These are phyloP conservation scores for Eremobia ochroleuca DNA, from an alignment of 2,888 invertebrate species.

Conservation along the genomic window DNA sequence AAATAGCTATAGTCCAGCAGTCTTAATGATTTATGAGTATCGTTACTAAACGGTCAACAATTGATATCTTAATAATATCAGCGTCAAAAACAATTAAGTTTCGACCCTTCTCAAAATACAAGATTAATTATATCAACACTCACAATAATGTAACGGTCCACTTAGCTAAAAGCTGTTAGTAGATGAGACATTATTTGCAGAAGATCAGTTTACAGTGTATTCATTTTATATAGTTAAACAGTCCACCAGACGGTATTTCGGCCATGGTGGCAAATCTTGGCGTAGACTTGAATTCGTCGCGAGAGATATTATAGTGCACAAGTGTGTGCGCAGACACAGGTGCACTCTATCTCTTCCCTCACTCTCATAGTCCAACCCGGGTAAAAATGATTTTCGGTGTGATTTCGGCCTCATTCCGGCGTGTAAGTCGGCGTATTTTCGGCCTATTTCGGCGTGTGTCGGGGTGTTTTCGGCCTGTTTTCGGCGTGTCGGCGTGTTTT, in stretches of 20 bases:
- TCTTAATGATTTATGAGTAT: conserved; percentile 56
- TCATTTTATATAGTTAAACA: neutral
- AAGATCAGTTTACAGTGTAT: conserved; percentile 3
- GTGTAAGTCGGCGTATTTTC: too few species aligned
- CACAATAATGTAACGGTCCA: conserved; percentile 10
- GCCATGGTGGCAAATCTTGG: too few species aligned
- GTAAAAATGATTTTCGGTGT: too few species aligned
- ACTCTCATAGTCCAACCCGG: too few species aligned
- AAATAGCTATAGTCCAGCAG: conserved; percentile 3
- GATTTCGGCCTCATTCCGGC: too few species aligned
- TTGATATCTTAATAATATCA: conserved; percentile 62
- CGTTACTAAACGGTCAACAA: conserved; percentile 53
- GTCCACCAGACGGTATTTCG: neutral
- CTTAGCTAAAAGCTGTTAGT: conserved; percentile 32
- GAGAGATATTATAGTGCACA: too few species aligned
- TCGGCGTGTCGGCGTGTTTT: too few species aligned
- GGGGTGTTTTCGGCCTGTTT: too few species aligned
- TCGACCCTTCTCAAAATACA: conserved; percentile 67
- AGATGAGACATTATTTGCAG: conserved; percentile 13
- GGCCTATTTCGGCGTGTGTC: too few species aligned
- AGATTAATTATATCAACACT: conserved; percentile 55
- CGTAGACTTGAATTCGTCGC: too few species aligned
- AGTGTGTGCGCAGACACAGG: too few species aligned
- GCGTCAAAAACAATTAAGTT: conserved; percentile 54
- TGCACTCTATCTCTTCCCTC: too few species aligned